Evolutionary conservation across 2,797 vertebrate genomes (phyloP).

Genomic region (Arrhamphus sclerolepis): DNA sequence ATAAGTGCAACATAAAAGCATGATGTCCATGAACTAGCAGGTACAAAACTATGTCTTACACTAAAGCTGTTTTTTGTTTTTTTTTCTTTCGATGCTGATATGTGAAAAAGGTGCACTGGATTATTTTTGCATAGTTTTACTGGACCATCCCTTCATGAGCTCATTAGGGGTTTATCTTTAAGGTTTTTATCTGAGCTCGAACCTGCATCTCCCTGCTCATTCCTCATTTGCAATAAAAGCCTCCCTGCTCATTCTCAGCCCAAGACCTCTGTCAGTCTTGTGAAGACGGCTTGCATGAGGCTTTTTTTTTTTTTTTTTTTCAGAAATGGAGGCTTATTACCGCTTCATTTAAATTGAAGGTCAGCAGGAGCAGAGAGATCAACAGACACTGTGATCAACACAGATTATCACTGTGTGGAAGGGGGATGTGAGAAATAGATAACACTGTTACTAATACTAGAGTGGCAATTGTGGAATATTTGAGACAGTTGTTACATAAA

Average conservation of each 20-base stretch:
- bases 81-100: too few species aligned
- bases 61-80: too few species aligned
- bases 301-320: too few species aligned
- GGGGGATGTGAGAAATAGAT: background rate
- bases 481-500: background rate
- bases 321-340: slow-evolving; percentile 18
- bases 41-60: too few species aligned
- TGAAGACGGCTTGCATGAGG: background rate
- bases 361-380: slow-evolving; percentile 19
- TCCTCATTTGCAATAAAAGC: slow-evolving; percentile 24
- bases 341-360: slow-evolving; percentile 14
- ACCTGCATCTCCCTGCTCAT: slow-evolving; percentile 11
- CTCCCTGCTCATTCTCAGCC: slow-evolving; percentile 14
- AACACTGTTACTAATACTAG: background rate
- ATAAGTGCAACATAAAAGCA: too few species aligned
- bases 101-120: background rate
- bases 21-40: too few species aligned
- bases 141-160: background rate
- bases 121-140: background rate
- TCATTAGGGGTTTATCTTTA: slow-evolving; percentile 11
- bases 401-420: slow-evolving; percentile 33
- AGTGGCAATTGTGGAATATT: background rate
- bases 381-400: background rate
- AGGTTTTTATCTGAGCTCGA: slow-evolving; percentile 20
- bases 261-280: slow-evolving; percentile 3